Percentiles rank a stretch among this genome's conserved stretches.
These are phyloP conservation scores for Ischnura elegans DNA, from an alignment of 2,888 invertebrate genomes.

Conservation along the genomic window DNA sequence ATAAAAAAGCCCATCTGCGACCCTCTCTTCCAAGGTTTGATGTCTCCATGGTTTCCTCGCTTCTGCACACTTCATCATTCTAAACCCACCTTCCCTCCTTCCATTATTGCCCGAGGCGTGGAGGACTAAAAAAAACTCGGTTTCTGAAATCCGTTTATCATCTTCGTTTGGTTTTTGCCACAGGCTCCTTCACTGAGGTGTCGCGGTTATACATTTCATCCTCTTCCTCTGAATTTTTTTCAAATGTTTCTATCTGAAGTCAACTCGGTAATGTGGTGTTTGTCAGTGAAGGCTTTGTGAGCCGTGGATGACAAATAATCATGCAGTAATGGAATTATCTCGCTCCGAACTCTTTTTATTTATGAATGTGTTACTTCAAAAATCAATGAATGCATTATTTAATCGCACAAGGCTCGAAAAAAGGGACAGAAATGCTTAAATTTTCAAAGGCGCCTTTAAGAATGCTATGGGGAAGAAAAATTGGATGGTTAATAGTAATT, in stretches of 20 bases:
- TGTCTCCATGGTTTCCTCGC: constrained; percentile 23
- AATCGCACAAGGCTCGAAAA: neutral
- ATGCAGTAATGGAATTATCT: neutral
- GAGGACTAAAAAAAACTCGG: neutral
- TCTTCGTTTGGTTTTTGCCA: constrained; percentile 6
- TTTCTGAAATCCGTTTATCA: constrained; percentile 34
- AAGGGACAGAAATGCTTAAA: neutral
- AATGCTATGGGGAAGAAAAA: too few relatives aligned
- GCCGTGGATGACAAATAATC: neutral
- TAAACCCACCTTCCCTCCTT: constrained; percentile 44
- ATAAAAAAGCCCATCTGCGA: constrained; percentile 2
- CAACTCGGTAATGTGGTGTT: neutral
- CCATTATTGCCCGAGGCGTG: constrained; percentile 1
- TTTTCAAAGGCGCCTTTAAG: too few relatives aligned
- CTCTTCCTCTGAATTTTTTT: neutral
- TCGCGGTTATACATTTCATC: neutral
- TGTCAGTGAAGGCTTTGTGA: neutral
- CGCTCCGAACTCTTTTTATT: constrained; percentile 1
- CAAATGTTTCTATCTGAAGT: neutral
- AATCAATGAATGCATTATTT: neutral
- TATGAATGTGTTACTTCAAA: neutral
- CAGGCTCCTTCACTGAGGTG: neutral
- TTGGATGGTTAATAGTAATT: too few relatives aligned
- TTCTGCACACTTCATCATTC: constrained; percentile 42
- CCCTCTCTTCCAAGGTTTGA: constrained; percentile 43